phyloP scores from a whole-genome alignment of 2,113 vertebrate species.

The Cyanoramphus novaezelandiae region DNA sequence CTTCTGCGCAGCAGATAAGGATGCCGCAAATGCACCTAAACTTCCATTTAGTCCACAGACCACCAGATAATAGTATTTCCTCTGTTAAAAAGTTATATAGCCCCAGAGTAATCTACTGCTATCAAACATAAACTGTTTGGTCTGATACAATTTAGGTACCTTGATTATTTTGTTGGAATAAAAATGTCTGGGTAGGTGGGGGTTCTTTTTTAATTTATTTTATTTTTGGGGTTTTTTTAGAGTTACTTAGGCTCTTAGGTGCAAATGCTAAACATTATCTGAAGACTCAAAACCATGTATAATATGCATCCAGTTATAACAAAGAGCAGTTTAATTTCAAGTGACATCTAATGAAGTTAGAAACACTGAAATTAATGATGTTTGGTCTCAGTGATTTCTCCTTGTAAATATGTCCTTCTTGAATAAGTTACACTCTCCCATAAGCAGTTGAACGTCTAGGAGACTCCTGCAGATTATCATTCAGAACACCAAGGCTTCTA shows the following conservation, averaged over 20 bases:
- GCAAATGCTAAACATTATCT: neutral
- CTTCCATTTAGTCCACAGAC: neutral
- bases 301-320: neutral
- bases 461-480: neutral
- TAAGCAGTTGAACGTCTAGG: neutral
- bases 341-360: neutral
- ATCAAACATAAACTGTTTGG: neutral
- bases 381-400: neutral
- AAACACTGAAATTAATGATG: neutral
- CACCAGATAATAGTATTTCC: neutral
- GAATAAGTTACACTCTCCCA: neutral
- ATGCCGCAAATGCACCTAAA: neutral
- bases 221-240: too few species aligned
- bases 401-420: neutral
- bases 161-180: neutral
- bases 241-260: neutral
- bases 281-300: neutral
- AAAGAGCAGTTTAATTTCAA: neutral
- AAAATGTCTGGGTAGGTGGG: neutral
- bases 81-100: neutral
- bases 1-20: neutral
- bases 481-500: neutral
- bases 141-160: neutral
- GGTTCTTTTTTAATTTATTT: neutral
- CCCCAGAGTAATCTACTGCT: neutral